phyloP scores from a whole-genome alignment of 2,113 vertebrate genomes.

The Antechinus stuartii region DNA sequence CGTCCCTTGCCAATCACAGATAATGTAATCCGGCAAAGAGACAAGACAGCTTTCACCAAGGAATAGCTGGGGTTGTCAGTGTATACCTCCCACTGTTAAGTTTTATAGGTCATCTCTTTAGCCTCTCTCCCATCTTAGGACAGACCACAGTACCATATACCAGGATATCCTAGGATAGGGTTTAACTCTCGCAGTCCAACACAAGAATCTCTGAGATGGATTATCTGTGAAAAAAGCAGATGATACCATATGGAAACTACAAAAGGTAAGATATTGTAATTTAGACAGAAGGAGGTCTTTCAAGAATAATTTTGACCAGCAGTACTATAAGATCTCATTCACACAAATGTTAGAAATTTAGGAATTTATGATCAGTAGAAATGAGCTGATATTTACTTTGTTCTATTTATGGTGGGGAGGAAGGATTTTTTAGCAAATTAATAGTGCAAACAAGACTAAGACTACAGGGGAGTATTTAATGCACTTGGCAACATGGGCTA shows the following conservation, averaged over 20 bases:
- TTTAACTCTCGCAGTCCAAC: not conserved
- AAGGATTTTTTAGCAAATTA: not conserved
- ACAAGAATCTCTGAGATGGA: not conserved
- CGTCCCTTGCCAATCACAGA: not conserved
- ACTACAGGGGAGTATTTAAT: not conserved
- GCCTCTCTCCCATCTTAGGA: not conserved
- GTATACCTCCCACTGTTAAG: fast-evolving
- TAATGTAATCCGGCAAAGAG: not conserved
- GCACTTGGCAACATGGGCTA: not conserved
- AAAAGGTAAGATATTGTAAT: not conserved
- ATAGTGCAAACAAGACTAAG: not conserved
- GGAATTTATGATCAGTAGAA: not conserved
- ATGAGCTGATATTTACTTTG: not conserved
- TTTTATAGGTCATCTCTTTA: not conserved
- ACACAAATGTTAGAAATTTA: not conserved
- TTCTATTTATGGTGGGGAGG: not conserved
- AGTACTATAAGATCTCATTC: not conserved
- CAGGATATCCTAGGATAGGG: not conserved
- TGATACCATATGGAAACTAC: not conserved
- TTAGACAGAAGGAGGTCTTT: not conserved
- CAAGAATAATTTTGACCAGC: not conserved
- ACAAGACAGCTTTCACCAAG: fast-evolving
- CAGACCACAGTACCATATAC: not conserved
- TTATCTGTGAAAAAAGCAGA: not conserved
- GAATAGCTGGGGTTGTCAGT: too few relatives aligned